Conservation (phyloP, 2,888 invertebrate genomes). For the Noctua fimbriata region DNA sequence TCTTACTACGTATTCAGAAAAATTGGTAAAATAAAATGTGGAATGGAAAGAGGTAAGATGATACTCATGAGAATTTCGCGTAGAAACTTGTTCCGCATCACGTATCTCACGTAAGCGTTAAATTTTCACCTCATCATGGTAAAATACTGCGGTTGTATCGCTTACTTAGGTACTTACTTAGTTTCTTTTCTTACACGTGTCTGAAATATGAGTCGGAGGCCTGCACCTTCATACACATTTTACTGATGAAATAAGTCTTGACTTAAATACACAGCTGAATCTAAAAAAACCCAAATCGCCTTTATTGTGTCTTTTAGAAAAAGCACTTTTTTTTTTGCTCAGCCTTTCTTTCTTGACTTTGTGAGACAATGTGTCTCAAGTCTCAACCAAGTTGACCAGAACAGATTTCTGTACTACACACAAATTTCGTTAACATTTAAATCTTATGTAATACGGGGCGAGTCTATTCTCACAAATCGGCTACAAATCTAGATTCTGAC, state of each 20-base stretch:
- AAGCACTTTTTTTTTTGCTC: neutral
- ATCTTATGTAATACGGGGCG: neutral
- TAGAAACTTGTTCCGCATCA: neutral
- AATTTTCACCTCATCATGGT: neutral
- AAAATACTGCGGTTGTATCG: slow-evolving; percentile 4
- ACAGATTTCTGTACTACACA: neutral
- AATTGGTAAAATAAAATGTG: neutral
- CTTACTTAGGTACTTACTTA: neutral
- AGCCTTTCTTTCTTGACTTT: neutral
- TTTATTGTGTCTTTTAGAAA: neutral
- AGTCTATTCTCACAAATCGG: neutral
- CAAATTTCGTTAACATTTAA: neutral
- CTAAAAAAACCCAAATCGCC: neutral
- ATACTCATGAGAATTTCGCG: neutral
- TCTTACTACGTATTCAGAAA: neutral
- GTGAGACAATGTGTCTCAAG: neutral
- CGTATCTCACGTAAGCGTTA: neutral
- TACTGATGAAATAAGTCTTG: neutral
- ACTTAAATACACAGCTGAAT: neutral
- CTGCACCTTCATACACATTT: neutral
- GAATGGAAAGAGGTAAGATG: neutral
- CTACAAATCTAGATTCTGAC: neutral
- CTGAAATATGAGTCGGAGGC: neutral
- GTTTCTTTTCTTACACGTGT: neutral
- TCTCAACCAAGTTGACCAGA: neutral